A percentile compares a stretch with the other conserved stretches of the same genome.
These are phyloP conservation scores for Alviniconcha marisindica DNA, from an alignment of 1,140 invertebrate species.

Conservation along the genomic window DNA sequence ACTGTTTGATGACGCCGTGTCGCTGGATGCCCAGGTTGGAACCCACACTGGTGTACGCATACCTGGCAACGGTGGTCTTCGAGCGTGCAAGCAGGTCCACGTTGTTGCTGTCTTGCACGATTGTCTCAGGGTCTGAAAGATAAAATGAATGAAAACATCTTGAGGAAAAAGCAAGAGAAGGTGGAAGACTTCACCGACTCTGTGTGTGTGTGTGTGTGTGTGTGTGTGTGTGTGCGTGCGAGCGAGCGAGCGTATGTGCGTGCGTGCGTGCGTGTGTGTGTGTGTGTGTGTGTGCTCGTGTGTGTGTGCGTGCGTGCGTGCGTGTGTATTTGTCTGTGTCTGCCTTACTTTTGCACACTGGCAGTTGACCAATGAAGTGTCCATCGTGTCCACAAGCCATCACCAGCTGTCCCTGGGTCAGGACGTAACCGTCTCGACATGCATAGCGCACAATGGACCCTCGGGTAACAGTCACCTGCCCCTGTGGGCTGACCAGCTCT, in stretches of 20 bases:
- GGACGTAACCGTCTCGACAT: neutral
- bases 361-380: neutral
- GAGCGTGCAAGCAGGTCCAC: neutral
- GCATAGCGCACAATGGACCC: neutral
- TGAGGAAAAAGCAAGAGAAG: too few species aligned
- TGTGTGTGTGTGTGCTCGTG: too few species aligned
- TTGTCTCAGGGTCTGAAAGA: conserved; percentile 10
- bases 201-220: too few species aligned
- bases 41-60: neutral
- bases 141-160: too few species aligned
- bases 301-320: too few species aligned
- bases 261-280: too few species aligned
- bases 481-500: neutral
- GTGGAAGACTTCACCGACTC: too few species aligned
- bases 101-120: conserved; percentile 10
- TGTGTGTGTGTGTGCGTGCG: too few species aligned
- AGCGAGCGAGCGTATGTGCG: too few species aligned
- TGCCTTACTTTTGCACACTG: neutral
- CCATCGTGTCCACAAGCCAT: neutral
- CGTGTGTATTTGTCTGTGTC: too few species aligned
- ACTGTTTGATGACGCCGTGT: conserved; percentile 17
- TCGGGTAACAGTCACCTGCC: neutral
- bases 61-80: neutral
- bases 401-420: neutral
- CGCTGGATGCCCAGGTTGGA: neutral